Percentiles rank a stretch among this genome's conserved stretches.
Conservation (phyloP, 2,797 vertebrate species). For the Paramormyrops hopkinsi region DNA sequence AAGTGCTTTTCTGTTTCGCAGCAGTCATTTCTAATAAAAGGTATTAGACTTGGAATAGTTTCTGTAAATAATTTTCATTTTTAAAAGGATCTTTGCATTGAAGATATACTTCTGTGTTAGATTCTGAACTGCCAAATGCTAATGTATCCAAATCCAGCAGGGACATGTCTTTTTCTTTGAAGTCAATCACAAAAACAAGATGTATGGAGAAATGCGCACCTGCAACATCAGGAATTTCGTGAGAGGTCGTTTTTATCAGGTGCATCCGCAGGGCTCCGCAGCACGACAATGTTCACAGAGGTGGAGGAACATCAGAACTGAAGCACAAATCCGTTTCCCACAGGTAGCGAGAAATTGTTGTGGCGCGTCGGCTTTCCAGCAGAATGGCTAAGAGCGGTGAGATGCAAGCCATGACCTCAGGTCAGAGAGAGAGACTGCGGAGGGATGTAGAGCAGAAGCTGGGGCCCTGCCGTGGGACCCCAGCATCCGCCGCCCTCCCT, state of each 20-base stretch:
- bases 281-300: conserved; percentile 45
- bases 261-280: conserved; percentile 45
- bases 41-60: conserved; percentile 86
- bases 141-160: conserved; percentile 58
- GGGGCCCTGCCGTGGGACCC: background rate
- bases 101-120: conserved; percentile 53
- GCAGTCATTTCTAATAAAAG: conserved; percentile 82
- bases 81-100: conserved; percentile 62
- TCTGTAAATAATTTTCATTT: conserved; percentile 76
- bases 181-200: conserved; percentile 42
- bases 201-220: conserved; percentile 34
- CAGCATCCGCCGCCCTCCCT: background rate
- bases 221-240: conserved; percentile 31
- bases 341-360: conserved; percentile 36
- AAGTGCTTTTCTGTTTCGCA: conserved; percentile 96
- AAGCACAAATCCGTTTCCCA: conserved; percentile 71
- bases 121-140: conserved; percentile 70
- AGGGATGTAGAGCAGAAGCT: background rate
- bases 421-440: background rate
- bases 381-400: background rate
- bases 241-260: conserved; percentile 42
- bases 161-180: conserved; percentile 52
- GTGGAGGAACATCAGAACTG: conserved; percentile 43
- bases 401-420: background rate
- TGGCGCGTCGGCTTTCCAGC: background rate